A percentile compares a stretch with the other conserved stretches of the same genome.
Conservation (phyloP, 2,888 invertebrate genomes). For the Euzophera pinguis region DNA sequence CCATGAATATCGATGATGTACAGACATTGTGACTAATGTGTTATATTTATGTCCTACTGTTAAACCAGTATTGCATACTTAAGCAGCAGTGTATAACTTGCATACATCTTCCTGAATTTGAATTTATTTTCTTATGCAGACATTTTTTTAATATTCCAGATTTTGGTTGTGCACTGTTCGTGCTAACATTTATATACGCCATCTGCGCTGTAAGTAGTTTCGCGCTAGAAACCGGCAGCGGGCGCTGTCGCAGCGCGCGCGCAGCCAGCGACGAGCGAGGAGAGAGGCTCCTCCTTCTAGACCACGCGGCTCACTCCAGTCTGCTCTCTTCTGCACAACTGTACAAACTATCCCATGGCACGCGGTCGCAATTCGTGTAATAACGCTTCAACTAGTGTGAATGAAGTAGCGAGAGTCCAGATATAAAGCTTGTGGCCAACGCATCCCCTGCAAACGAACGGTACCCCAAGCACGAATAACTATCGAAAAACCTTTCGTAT, state of each 20-base stretch:
- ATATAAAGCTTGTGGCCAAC: neutral
- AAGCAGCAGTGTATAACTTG: no score
- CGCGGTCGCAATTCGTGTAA: slow-evolving; percentile 66
- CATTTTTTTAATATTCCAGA: slow-evolving; percentile 41
- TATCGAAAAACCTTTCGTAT: no score
- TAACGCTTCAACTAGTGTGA: neutral
- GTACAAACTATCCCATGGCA: slow-evolving; percentile 60
- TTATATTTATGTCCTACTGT: no score
- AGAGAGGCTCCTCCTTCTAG: slow-evolving; percentile 59
- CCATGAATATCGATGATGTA: no score
- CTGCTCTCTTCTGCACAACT: slow-evolving; percentile 68
- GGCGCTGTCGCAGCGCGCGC: slow-evolving; percentile 47
- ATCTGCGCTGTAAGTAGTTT: slow-evolving; percentile 71
- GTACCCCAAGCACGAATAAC: no score
- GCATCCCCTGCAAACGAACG: neutral
- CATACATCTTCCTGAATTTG: no score
- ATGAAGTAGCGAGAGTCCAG: neutral
- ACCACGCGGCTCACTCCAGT: slow-evolving; percentile 70
- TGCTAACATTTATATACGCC: slow-evolving; percentile 66
- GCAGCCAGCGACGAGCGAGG: slow-evolving; percentile 56
- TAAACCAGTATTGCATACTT: no score
- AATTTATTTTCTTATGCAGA: no score
- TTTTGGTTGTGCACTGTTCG: slow-evolving; percentile 58
- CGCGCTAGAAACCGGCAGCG: slow-evolving; percentile 55
- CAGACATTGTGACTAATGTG: no score